Evolutionary conservation across 2,797 vertebrate species (phyloP).

Genomic region (Syngnathus acus): DNA sequence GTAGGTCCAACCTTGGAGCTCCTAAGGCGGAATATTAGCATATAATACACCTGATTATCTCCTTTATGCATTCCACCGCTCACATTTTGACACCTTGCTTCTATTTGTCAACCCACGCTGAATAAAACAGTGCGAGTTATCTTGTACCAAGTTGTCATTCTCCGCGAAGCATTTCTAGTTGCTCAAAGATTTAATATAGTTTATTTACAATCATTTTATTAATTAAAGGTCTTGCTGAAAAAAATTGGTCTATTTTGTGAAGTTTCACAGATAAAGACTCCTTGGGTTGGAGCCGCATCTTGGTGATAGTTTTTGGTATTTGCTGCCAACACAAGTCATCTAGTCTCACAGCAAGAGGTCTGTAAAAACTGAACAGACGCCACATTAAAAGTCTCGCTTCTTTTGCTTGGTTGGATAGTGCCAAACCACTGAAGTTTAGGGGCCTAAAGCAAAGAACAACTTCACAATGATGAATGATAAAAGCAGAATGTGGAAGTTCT

Average conservation of each 20-base stretch:
- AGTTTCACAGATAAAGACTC: not conserved
- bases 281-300: not conserved
- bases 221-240: not conserved
- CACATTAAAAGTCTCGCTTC: not conserved
- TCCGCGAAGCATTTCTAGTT: not conserved
- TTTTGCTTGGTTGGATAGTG: not conserved
- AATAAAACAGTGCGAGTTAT: not conserved
- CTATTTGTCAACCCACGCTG: not conserved
- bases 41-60: constrained; percentile 12
- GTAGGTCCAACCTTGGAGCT: constrained; percentile 12
- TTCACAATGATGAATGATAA: not conserved
- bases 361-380: not conserved
- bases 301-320: not conserved
- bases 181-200: not conserved
- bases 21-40: constrained; percentile 23
- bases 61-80: constrained; percentile 8
- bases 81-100: constrained; percentile 7
- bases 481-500: not conserved
- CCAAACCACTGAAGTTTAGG: not conserved
- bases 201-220: not conserved
- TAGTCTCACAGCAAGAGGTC: not conserved
- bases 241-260: not conserved
- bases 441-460: not conserved
- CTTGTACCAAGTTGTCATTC: not conserved
- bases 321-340: constrained; percentile 4